Evolutionary conservation across 2,113 vertebrate genomes (phyloP), one percentile per base, ranked within the genome.

Genomic region (Chaetura pelagica): DNA sequence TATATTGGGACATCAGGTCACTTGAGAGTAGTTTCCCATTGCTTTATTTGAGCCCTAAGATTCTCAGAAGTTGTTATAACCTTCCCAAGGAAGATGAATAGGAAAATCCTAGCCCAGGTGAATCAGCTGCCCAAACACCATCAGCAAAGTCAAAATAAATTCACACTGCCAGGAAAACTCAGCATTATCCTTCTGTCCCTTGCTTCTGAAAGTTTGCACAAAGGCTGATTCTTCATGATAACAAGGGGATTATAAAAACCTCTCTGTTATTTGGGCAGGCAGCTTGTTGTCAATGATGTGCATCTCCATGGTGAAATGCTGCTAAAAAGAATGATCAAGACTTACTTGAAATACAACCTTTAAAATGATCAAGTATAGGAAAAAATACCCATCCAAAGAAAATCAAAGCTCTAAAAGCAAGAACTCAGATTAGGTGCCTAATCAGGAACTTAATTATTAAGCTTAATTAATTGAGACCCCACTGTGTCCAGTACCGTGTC

Each of bases 11-110:
- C 81, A 84, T 84, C 80, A 55, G 57, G 57, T 91, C 61, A 75
- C 80, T 94, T 87, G 4, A 0, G 63, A 91, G 80, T 91, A 94
- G 59, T 84, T 96, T 96, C 96, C 93, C 95, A 94, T 71, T 68
- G 73, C 69, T 51, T 92, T 90, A 84, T 80, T 95, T 87, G 64
- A 71, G 22, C 35, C 49, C 40, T 35, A 73, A 86, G 30, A 81
- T 93, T 84, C 64, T 87, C 69, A 89, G 87, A 63, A 87, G 51
- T 81, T 89, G 38, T 62, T 75, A 44, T 55, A 93, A 49, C 61
- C 13, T 74, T 93, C 57, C 24, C 26, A 51, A 49, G 29, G 29
- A 75, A 49, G 34, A 29, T 13, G 17, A 87, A 71, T 18, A 81
- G 52, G 69, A 87, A 96, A 94, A 89, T 84, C 80, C 30, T 34